Evolutionary conservation across 2,888 invertebrate genomes (phyloP).

Genomic region (Polydesmus complanatus): DNA sequence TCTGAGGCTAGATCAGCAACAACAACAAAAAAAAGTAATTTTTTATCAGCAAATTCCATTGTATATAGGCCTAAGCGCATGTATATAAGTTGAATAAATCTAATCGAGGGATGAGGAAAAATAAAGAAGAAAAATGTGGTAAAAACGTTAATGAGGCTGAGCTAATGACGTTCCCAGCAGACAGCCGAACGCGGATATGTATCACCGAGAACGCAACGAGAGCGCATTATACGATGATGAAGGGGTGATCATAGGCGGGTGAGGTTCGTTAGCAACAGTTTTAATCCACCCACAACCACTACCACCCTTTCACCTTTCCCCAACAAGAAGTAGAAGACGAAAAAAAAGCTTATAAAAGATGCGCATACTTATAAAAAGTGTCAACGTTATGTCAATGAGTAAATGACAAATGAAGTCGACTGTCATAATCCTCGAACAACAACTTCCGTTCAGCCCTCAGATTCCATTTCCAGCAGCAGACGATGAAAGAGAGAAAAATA

Average conservation of each 20-base stretch:
- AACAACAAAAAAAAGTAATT: no score
- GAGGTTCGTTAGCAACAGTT: neutral
- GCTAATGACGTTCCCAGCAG: slow-evolving; percentile 11
- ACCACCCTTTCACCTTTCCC: neutral
- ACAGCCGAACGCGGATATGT: neutral
- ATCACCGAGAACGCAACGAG: neutral
- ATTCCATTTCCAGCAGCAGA: no score
- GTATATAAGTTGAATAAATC: no score
- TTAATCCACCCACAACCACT: neutral
- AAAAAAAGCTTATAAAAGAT: neutral
- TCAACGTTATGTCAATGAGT: slow-evolving; percentile 7
- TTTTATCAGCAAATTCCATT: no score
- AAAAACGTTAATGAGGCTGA: slow-evolving; percentile 14
- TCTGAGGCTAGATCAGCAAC: no score
- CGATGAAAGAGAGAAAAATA: no score
- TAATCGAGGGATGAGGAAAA: neutral
- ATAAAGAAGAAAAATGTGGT: neutral
- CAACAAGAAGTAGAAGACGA: neutral
- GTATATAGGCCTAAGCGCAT: no score
- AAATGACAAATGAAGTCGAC: slow-evolving; percentile 12
- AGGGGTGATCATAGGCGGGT: neutral
- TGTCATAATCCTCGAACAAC: slow-evolving; percentile 14
- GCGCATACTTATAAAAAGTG: slow-evolving; percentile 3
- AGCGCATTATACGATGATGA: neutral
- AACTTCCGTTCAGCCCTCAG: no score